Base-by-base conservation (phyloP, 2,888 invertebrate species). In the Steinernema hermaphroditum region DNA sequence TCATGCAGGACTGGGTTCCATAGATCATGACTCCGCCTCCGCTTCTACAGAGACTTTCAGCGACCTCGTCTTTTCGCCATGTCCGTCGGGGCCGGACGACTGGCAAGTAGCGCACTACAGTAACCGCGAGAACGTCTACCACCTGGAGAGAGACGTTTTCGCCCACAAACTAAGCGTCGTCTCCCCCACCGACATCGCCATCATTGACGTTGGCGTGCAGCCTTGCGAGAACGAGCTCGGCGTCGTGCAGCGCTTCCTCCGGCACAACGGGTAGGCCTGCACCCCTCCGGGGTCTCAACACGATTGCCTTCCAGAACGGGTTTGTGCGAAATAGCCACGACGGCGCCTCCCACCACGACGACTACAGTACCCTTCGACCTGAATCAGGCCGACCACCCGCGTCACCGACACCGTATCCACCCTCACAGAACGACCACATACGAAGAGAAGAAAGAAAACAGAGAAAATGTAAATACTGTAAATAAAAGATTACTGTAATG, bases 401-500 rank as follows among this genome's bases (percentile, higher is more conserved):
- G 29, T 32, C 62, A 62, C 32, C 62, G 62, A 8, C 62, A 62
- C 62, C 62, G 62, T 19, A 29, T 62, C 62, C 62, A 62, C 34
- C 62, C 62, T 29, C 62, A 62, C 62, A 62, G 62, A 32, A 62
- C 62, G 62, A 50, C 24, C 24, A 19, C 50, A 12, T 16, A 29
- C 16, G 62, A 62, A 34, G 6, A 6, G 29, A 16, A 32, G 32
- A 62, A 62, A 62, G 62, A 62, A 34, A 62, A 62, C 9, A 62
- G 2, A 62, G 32, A 62, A 62, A 62, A 62, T 62, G 62, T 62
- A 62, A 62, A 62, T 62, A 62, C 32, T 62, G 62, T 62, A 62
- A 62, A 62, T 62, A 62, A 62, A 62, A 29, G 62, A 62, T 32
- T 62, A 32, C 62, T 62, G 29, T 62, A 62, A 62, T 16, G 29